phyloP scores from a whole-genome alignment of 2,113 vertebrate species.

The Brachirus orientalis region DNA sequence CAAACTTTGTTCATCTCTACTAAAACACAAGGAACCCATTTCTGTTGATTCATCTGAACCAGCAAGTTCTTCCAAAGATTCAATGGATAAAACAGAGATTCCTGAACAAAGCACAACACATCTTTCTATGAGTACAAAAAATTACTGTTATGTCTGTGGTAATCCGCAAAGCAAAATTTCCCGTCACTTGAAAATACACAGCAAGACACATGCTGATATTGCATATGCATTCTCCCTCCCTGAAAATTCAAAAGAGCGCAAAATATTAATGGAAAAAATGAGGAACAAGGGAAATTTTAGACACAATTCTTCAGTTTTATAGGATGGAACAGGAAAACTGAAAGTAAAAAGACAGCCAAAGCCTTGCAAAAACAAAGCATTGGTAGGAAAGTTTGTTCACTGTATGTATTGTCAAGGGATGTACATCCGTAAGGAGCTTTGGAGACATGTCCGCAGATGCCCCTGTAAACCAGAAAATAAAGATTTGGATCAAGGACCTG shows the following conservation, averaged over 20 bases:
- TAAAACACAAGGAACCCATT: background rate
- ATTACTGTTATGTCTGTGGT: constrained; percentile 16
- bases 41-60: background rate
- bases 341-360: constrained; percentile 26
- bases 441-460: constrained; percentile 22
- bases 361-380: background rate
- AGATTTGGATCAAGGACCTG: background rate
- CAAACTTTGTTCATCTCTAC: background rate
- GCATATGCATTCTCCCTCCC: constrained; percentile 2
- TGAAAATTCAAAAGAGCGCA: background rate
- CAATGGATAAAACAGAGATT: background rate
- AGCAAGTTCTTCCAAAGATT: background rate
- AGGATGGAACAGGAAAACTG: background rate
- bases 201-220: constrained; percentile 1
- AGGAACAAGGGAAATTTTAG: constrained; percentile 24
- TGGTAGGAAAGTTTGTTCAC: constrained; percentile 9
- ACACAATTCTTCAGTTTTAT: constrained; percentile 3
- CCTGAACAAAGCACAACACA: background rate
- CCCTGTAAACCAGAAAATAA: background rate
- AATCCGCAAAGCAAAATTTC: constrained; percentile 19
- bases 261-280: constrained; percentile 10
- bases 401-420: constrained; percentile 19
- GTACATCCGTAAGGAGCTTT: constrained; percentile 9
- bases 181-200: constrained; percentile 16
- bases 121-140: background rate